These are phyloP conservation scores for Spea multiplicata DNA, from an alignment of 2,113 vertebrate species.

Conservation along the genomic window DNA sequence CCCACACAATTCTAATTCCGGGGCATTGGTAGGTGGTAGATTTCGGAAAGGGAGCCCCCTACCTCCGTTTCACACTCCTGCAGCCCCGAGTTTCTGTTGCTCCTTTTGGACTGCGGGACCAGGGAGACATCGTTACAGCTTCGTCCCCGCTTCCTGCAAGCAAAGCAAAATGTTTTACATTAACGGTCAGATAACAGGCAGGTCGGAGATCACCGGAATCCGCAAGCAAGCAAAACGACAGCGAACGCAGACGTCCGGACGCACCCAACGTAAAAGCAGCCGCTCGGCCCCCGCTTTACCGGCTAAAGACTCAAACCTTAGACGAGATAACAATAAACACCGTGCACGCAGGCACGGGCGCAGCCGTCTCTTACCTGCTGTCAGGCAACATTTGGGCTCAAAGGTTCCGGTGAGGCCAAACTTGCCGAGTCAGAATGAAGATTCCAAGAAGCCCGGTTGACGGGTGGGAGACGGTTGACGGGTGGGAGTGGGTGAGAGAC, in stretches of 20 bases:
- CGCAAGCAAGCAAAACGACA: no score
- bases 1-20: no score
- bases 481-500: background rate
- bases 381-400: slow-evolving; percentile 36
- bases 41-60: slow-evolving; percentile 37
- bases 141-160: slow-evolving; percentile 83
- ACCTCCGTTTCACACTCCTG: slow-evolving; percentile 88
- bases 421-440: background rate
- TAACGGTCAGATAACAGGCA: no score
- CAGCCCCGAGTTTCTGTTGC: slow-evolving; percentile 69
- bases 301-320: no score
- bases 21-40: no score
- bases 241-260: no score
- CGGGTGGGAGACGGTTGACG: background rate
- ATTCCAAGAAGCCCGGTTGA: background rate
- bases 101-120: slow-evolving; percentile 82
- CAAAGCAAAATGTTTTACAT: background rate
- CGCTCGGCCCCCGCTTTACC: no score
- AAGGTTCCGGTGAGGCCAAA: background rate
- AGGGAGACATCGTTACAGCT: slow-evolving; percentile 77
- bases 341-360: no score
- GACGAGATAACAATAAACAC: background rate
- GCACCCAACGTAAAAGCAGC: no score
- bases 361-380: slow-evolving; percentile 20
- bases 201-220: no score